A percentile compares a stretch with the other conserved stretches of the same genome.
These are phyloP conservation scores for Alviniconcha marisindica DNA, from an alignment of 1,140 invertebrate species.

Conservation along the genomic window DNA sequence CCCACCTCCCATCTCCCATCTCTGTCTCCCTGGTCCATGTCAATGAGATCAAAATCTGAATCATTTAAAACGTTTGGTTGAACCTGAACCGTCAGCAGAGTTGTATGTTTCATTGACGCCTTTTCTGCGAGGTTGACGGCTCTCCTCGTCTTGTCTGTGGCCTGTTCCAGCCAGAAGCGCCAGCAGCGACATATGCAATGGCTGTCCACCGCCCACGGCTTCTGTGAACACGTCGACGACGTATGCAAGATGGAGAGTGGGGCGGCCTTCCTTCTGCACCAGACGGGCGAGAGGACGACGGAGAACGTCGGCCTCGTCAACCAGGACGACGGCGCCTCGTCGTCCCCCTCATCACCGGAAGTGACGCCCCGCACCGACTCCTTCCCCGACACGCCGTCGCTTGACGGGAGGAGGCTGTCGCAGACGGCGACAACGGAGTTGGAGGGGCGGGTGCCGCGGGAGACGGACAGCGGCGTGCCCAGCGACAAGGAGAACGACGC, in stretches of 20 bases:
- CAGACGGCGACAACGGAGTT: no score
- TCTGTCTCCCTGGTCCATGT: no score
- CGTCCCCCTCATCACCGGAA: no score
- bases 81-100: no score
- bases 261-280: background rate
- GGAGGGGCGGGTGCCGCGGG: background rate
- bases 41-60: no score
- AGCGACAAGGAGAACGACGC: slow-evolving; percentile 33
- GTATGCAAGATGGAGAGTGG: background rate
- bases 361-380: background rate
- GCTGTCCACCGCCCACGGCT: background rate
- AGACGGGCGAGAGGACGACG: background rate
- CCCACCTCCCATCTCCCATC: no score
- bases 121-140: no score
- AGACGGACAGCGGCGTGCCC: slow-evolving; percentile 36
- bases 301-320: background rate
- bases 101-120: no score
- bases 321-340: background rate
- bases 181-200: background rate
- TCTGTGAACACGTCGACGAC: background rate
- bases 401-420: background rate
- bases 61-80: no score
- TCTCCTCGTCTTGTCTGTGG: no score
- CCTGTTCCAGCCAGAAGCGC: background rate
- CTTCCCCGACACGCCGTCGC: no score